phyloP scores from a whole-genome alignment of 2,888 invertebrate genomes.

The Melinopterus prodromus region DNA sequence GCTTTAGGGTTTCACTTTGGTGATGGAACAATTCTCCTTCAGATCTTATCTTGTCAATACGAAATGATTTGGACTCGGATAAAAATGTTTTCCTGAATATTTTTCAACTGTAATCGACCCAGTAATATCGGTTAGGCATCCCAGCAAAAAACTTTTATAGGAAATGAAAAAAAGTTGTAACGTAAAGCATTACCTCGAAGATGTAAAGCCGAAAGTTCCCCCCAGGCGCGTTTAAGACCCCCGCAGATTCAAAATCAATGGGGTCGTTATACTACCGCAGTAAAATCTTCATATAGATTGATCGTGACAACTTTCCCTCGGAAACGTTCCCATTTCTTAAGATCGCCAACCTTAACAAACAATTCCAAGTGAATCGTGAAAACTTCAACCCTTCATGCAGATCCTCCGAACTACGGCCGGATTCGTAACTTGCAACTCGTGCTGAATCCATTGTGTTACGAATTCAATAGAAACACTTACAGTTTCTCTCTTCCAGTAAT shows the following conservation, averaged over 20 bases:
- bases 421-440: too few relatives aligned
- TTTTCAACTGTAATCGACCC: not conserved
- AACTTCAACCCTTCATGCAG: not conserved
- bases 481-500: too few relatives aligned
- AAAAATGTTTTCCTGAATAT: not conserved
- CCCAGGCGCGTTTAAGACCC: not conserved
- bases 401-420: too few relatives aligned
- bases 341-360: not conserved
- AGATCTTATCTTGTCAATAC: not conserved
- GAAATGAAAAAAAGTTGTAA: conserved; percentile 4
- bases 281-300: conserved; percentile 4
- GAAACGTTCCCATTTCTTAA: not conserved
- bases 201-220: not conserved
- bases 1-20: not conserved
- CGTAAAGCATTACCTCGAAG: not conserved
- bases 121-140: not conserved
- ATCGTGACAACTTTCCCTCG: not conserved
- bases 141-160: not conserved
- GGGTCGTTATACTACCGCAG: not conserved
- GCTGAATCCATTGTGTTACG: too few relatives aligned
- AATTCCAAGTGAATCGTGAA: not conserved
- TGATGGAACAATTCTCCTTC: not conserved
- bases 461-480: too few relatives aligned
- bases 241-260: not conserved
- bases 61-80: not conserved